phyloP scores from a whole-genome alignment of 2,797 vertebrate species.

The Carapus acus region DNA sequence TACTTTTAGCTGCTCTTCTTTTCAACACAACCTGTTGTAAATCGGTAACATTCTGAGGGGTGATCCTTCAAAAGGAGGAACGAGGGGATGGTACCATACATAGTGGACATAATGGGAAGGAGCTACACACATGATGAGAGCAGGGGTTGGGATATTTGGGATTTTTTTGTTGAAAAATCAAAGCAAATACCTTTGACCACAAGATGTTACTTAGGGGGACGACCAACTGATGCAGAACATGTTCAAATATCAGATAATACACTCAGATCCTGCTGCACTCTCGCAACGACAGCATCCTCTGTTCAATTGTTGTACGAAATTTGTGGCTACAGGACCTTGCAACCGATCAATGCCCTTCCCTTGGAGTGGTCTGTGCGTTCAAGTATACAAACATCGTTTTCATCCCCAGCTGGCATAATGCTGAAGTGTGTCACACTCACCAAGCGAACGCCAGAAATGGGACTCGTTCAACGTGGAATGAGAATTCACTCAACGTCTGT shows the following conservation, averaged over 20 bases:
- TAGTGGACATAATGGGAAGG: no score
- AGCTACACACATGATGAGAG: no score
- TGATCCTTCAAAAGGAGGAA: no score
- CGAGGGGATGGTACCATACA: no score
- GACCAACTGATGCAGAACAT: not conserved
- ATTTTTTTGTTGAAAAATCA: slow-evolving; percentile 3
- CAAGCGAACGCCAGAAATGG: slow-evolving; percentile 6
- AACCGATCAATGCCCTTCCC: slow-evolving; percentile 19
- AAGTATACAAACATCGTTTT: slow-evolving; percentile 18
- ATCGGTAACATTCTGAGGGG: slow-evolving; percentile 42
- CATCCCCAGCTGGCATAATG: slow-evolving; percentile 17
- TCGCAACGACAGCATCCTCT: slow-evolving; percentile 19
- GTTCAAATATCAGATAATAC: no score
- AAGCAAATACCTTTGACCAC: slow-evolving; percentile 13
- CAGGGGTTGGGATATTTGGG: slow-evolving; percentile 15
- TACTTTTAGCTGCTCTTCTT: slow-evolving; percentile 65
- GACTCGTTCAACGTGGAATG: slow-evolving; percentile 30
- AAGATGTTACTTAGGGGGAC: not conserved
- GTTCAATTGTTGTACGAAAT: slow-evolving; percentile 8
- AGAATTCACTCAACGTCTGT: slow-evolving; percentile 34
- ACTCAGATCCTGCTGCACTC: no score
- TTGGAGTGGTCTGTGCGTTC: slow-evolving; percentile 12
- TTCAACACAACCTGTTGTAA: slow-evolving; percentile 42
- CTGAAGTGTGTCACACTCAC: slow-evolving; percentile 4
- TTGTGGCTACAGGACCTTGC: slow-evolving; percentile 21